Evolutionary conservation across 2,113 vertebrate genomes (phyloP).

Genomic region (Tachycineta bicolor): DNA sequence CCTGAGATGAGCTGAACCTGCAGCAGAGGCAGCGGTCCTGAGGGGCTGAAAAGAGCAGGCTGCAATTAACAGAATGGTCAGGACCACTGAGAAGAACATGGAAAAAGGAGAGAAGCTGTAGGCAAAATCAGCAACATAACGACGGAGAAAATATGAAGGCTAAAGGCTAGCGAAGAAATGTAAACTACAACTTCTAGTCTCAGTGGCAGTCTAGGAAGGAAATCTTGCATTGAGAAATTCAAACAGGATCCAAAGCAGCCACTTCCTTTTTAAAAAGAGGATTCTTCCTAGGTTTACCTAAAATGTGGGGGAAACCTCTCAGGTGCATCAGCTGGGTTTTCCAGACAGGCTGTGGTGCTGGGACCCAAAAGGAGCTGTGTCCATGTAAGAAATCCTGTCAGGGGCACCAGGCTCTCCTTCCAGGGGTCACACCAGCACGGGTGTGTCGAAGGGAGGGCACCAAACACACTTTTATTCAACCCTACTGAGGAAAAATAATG

Average conservation of each 20-base stretch:
- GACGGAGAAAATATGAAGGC: accelerated
- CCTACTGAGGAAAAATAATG: background rate
- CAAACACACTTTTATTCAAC: background rate
- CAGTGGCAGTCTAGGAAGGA: background rate
- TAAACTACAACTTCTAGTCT: background rate
- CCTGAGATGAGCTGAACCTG: background rate
- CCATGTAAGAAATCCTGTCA: accelerated
- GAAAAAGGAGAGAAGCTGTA: background rate
- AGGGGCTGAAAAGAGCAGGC: background rate
- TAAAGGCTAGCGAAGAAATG: background rate
- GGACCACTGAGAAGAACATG: background rate
- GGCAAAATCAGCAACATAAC: background rate
- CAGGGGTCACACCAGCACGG: accelerated
- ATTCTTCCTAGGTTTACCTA: background rate
- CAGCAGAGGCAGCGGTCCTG: background rate
- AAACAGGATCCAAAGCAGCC: background rate
- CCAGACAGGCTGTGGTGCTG: background rate
- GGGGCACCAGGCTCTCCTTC: background rate
- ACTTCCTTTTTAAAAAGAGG: background rate
- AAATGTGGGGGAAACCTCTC: background rate
- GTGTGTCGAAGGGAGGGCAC: background rate
- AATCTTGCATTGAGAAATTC: background rate
- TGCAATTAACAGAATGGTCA: background rate
- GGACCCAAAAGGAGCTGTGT: background rate
- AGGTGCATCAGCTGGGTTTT: background rate